A percentile compares a stretch with the other conserved stretches of the same genome.
phyloP scores from a whole-genome alignment of 2,113 vertebrate species.

The Xenopus laevis region DNA sequence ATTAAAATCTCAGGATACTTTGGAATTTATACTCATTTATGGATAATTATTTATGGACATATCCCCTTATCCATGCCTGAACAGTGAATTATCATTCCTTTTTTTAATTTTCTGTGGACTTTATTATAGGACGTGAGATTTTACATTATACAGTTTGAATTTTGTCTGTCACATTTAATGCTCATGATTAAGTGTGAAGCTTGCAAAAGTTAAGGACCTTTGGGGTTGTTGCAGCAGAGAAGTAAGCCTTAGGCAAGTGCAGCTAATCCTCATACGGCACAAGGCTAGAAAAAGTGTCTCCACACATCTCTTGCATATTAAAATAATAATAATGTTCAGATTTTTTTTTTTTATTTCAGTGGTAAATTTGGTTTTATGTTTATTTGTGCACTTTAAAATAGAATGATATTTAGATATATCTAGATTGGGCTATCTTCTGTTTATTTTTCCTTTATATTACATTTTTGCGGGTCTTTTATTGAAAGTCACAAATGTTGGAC shows the following conservation, averaged over 20 bases:
- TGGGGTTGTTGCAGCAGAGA: constrained; percentile 61
- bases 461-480: too few relatives aligned
- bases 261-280: constrained; percentile 43
- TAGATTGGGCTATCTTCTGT: too few relatives aligned
- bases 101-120: not conserved
- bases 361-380: too few relatives aligned
- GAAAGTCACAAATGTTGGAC: too few relatives aligned
- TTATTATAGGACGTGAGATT: not conserved
- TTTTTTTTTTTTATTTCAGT: not conserved
- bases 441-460: too few relatives aligned
- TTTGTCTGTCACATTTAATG: constrained; percentile 50
- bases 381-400: too few relatives aligned
- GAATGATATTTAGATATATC: too few relatives aligned
- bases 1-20: too few relatives aligned
- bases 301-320: constrained; percentile 1
- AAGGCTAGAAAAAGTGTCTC: constrained; percentile 50
- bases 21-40: too few relatives aligned
- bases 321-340: not conserved
- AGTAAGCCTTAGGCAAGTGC: constrained; percentile 60
- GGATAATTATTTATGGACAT: too few relatives aligned
- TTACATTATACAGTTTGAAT: not conserved
- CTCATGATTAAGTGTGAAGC: constrained; percentile 55
- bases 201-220: constrained; percentile 54
- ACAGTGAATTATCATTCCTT: too few relatives aligned
- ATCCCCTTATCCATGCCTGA: too few relatives aligned